Evolutionary conservation across 2,888 invertebrate species (phyloP), one percentile per base, ranked within the genome.

Genomic region (Notodonta dromedarius): DNA sequence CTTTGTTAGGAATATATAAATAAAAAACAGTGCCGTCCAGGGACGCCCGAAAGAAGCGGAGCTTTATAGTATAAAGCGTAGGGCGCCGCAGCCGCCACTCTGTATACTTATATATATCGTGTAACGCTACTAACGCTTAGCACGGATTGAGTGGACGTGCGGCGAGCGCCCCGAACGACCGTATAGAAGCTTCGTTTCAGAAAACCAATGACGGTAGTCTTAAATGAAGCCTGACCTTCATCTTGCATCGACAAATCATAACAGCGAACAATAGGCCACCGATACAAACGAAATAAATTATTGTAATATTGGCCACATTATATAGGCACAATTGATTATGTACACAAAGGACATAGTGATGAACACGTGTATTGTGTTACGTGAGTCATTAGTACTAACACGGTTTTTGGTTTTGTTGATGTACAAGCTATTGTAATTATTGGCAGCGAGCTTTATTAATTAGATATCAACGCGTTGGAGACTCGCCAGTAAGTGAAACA

Each of bases 331-430:
- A 80, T 77, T 80, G 78, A 80, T 85, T 82, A 81, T 74, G 71
- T 77, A 85, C 76, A 86, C 85, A 86, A 86, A 85, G 82, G 81
- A 87, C 86, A 82, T 78, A 85, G 85, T 86, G 82, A 82, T 78
- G 82, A 85, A 93, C 93, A 93, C 87, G 88, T 93, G 93, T 93
- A 89, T 88, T 87, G 85, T 86, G 78, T 80, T 87, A 93, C 91
- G 93, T 93, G 93, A 93, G 83, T 93, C 92, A 93, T 93, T 93
- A 92, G 80, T 73, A 84, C 72, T 65, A 77, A 76, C 73, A 70
- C 76, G 77, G 72, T 82, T 90, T 91, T 93, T 91, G 91, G 93
- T 85, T 87, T 88, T 91, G 91, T 89, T 90, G 82, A 83, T 82
- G 88, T 86, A n/a, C 5, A 4, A 46, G 5, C 46, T 52, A 92